These are phyloP conservation scores for Ascidia mentula DNA, from an alignment of 23 tunicate genomes.

Conservation along the genomic window DNA sequence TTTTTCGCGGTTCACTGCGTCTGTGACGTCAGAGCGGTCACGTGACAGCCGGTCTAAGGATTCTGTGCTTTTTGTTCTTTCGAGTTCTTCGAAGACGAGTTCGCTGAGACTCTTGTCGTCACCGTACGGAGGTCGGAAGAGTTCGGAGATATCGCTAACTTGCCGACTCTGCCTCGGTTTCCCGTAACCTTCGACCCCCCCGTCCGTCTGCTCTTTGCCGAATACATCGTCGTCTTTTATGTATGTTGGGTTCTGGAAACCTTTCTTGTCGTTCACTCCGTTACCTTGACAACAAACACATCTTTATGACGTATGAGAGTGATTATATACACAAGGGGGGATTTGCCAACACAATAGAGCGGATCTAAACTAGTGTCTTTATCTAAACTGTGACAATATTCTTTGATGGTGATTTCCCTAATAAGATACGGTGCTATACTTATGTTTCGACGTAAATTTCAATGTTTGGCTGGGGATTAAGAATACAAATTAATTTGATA, in stretches of 20 bases:
- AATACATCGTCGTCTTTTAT: constrained; percentile 15
- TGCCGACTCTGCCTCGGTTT: constrained; percentile 21
- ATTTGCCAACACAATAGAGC: too few species aligned
- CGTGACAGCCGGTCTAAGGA: background rate
- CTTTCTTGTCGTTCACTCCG: background rate
- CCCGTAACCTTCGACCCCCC: background rate
- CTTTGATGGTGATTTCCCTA: too few species aligned
- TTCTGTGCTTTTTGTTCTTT: constrained; percentile 31
- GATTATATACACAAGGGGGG: too few species aligned
- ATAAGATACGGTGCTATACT: too few species aligned
- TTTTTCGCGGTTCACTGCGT: background rate
- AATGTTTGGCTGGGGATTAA: too few species aligned
- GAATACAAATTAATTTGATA: too few species aligned
- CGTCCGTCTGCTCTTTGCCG: background rate
- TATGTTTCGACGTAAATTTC: too few species aligned
- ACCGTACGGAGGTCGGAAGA: constrained; percentile 31
- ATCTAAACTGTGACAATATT: too few species aligned
- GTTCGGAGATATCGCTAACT: constrained; percentile 47
- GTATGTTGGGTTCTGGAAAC: constrained; percentile 12
- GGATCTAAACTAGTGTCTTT: too few species aligned
- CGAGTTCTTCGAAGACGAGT: constrained; percentile 51
- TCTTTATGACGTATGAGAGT: too few species aligned
- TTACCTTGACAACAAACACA: background rate
- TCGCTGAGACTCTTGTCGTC: constrained; percentile 58
- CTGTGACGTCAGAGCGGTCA: constrained; percentile 12